Conservation (phyloP, 2,888 invertebrate genomes). For the Limnephilus rhombicus region DNA sequence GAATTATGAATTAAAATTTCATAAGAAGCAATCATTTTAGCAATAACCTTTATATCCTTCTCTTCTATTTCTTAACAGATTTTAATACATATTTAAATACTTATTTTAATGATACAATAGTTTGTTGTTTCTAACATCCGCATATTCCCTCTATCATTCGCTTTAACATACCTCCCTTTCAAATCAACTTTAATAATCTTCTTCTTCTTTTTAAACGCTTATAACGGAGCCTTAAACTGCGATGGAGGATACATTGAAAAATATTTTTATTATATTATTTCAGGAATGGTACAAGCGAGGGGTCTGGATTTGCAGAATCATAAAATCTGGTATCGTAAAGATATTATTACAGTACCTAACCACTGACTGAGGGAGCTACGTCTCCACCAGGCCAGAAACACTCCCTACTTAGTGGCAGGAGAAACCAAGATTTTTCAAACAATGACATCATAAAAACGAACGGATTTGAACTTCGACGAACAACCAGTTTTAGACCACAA, state of each 20-base stretch:
- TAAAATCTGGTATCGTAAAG: neutral
- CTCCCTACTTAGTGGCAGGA: neutral
- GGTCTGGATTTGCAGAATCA: neutral
- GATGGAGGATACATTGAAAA: neutral
- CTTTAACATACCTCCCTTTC: too few species aligned
- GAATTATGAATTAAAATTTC: too few species aligned
- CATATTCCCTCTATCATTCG: too few species aligned
- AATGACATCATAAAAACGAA: neutral
- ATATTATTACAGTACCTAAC: neutral
- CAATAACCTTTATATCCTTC: too few species aligned
- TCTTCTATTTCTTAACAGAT: too few species aligned
- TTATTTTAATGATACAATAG: too few species aligned
- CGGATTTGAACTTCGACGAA: neutral
- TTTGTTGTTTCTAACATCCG: too few species aligned
- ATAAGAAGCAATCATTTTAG: too few species aligned
- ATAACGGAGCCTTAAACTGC: neutral
- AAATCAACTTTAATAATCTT: too few species aligned
- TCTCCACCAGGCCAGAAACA: neutral
- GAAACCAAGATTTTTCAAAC: neutral
- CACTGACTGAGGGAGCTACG: neutral
- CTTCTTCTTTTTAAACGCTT: neutral
- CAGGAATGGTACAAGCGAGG: neutral
- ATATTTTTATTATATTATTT: neutral
- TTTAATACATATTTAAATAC: too few species aligned
- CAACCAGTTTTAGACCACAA: neutral